Percentiles rank a stretch among this genome's conserved stretches.
These are phyloP conservation scores for Babyrousa celebensis DNA, from an alignment of 2,797 vertebrate genomes.

Conservation along the genomic window DNA sequence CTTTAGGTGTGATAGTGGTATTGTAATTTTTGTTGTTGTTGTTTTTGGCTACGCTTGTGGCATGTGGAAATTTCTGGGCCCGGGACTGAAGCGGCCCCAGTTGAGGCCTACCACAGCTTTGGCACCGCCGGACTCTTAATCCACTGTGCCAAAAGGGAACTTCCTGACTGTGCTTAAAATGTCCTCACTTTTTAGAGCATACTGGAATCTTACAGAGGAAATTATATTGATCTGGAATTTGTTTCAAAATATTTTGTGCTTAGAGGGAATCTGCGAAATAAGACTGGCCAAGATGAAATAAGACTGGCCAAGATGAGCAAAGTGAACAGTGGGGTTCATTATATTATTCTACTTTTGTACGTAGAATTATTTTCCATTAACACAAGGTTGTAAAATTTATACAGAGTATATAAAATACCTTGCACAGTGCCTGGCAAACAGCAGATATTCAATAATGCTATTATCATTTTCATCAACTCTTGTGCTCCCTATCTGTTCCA, in stretches of 20 bases:
- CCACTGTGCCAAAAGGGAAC: too few species aligned
- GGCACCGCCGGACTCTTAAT: too few species aligned
- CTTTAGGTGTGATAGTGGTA: conserved; percentile 18
- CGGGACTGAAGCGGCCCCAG: too few species aligned
- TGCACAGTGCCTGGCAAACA: background rate
- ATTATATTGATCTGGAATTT: conserved; percentile 28
- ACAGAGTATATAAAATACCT: conserved; percentile 20
- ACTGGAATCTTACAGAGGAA: conserved; percentile 62
- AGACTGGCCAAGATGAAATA: conserved; percentile 18
- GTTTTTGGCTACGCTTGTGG: too few species aligned
- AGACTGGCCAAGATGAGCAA: conserved; percentile 29
- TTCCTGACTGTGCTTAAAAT: conserved; percentile 34
- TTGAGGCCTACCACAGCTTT: too few species aligned
- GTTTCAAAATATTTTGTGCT: conserved; percentile 44
- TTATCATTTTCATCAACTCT: conserved; percentile 43
- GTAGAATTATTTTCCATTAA: conserved; percentile 24
- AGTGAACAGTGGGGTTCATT: background rate
- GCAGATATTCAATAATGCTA: conserved; percentile 14
- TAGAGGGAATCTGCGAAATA: background rate
- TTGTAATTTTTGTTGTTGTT: background rate
- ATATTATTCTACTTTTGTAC: conserved; percentile 29
- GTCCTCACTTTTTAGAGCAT: background rate
- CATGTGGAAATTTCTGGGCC: too few species aligned
- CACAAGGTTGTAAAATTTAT: conserved; percentile 29
- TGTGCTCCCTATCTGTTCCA: background rate